Conservation (phyloP, 2,888 invertebrate genomes). For the Gerris lacustris region DNA sequence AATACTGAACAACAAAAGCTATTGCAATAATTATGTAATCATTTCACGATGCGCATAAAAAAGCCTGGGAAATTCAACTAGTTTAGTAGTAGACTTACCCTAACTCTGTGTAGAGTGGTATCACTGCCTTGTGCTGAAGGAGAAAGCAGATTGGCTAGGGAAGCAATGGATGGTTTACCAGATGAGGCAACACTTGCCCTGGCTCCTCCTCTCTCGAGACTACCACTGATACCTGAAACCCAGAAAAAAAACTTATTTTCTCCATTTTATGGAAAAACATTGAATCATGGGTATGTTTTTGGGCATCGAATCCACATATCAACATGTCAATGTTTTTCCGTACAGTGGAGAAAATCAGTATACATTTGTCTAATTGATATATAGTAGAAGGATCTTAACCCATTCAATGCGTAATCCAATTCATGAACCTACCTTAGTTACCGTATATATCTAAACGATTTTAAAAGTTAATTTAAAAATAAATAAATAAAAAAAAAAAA, state of each 20-base stretch:
- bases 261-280: too few relatives aligned
- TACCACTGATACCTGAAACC: constrained; percentile 48
- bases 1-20: neutral
- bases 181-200: constrained; percentile 55
- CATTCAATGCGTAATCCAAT: too few relatives aligned
- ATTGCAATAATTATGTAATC: neutral
- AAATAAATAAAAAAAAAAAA: too few relatives aligned
- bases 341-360: neutral
- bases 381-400: too few relatives aligned
- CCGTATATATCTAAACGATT: too few relatives aligned
- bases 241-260: constrained; percentile 32
- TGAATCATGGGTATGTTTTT: too few relatives aligned
- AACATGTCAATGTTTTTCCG: neutral
- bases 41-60: too few relatives aligned
- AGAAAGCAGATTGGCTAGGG: constrained; percentile 49
- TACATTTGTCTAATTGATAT: too few relatives aligned
- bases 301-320: neutral
- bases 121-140: constrained; percentile 35
- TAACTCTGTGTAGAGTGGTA: constrained; percentile 44
- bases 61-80: too few relatives aligned
- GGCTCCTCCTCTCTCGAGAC: constrained; percentile 55
- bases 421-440: too few relatives aligned
- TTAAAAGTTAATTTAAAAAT: too few relatives aligned
- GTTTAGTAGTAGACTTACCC: constrained; percentile 35
- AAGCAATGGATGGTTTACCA: constrained; percentile 78